Evolutionary conservation across 2,797 vertebrate species (phyloP), one percentile per base, ranked within the genome.

Genomic region (Pangasius sanitwongsei): DNA sequence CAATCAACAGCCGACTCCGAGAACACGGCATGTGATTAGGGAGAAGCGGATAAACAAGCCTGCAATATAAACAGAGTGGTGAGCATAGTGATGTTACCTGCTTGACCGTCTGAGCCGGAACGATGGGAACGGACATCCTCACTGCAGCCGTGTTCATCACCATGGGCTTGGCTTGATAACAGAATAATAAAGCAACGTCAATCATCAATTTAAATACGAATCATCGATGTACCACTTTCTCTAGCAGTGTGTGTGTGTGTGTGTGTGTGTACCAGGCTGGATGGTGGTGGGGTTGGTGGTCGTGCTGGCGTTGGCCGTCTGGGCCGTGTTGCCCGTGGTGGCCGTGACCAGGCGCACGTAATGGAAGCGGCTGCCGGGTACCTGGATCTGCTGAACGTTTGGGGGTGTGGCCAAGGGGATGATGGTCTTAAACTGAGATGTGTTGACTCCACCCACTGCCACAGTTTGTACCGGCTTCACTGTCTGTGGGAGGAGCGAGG

Each of bases 341-440:
- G 99, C 96, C 2, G 98, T 98, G 91, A 99, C 99, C 0, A 99
- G 97, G 59, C 98, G 97, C 87, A 99, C 98, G 87, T 99, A 99
- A 94, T 99, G 98, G 92, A 99, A 99, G 92, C 98, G 96, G 96
- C 97, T 99, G 85, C 99, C 99, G 37, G 98, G 98, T 87, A 99
- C 99, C 96, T 99, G 98, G 91, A 99, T 99, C 94, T 98, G 99
- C 93, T 99, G 99, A 91, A 99, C 97, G 34, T 98, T 99, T 2
- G 97, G 96, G 90, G 98, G 97, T 31, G 97, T 97, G 92, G 97
- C 94, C 95, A 99, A 94, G 1, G 99, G 98, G 95, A 99, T 98
- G 94, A 99, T 97, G 90, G 98, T 98, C 96, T 99, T 99, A 94
- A 97, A 99, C 75, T 99, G 98, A 88, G 98, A 96, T 74, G 97